Base-by-base conservation (phyloP, 2,888 invertebrate genomes). In the Rhorus exstirpatorius region DNA sequence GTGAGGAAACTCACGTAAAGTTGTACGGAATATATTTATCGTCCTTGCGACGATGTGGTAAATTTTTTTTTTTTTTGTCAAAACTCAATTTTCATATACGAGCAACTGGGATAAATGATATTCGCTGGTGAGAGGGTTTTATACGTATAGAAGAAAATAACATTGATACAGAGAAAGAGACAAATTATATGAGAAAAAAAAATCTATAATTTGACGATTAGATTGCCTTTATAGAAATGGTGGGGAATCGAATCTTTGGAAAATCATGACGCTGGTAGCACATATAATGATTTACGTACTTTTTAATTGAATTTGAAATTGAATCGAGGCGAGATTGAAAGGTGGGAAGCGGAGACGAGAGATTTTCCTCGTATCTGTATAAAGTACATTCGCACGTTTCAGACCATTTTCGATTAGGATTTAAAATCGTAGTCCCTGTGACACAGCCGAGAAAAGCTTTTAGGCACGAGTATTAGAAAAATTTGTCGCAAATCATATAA, bases 301-400 rank as follows among this genome's bases (percentile, higher is more conserved):
- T 70, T 70, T 70, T 55, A 41, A 55, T 55, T 55, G 53, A 41
- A 70, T 41, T 70, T 12, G 38, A 41, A 41, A 55, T 70, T 55
- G 41, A 21, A 55, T 70, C 21, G 41, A 38, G 70, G 3, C 35
- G 38, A 53, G 38, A 21, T 70, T 44, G 70, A 70, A 26, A 44
- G 53, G 19, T 26, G 14, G 14, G 24, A 41, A 17, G 21, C 19
- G 46, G 63, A 61, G 24, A n/a, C 41, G 21, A 68, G 51, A 51
- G 38, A 46, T 65, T 68, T 53, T n/a, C 35, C 19, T 8, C 12
- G 10, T 68, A n/a, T 38, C 8, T 38, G 24, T 2, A 12, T 6
- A 10, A n/a, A n/a, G n/a, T n/a, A n/a, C n/a, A n/a, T n/a, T n/a
- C n/a, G n/a, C n/a, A n/a, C 53, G 35, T 24, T 38, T 26, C 41